phyloP scores from a whole-genome alignment of 2,113 vertebrate genomes.

The Kryptolebias marmoratus region DNA sequence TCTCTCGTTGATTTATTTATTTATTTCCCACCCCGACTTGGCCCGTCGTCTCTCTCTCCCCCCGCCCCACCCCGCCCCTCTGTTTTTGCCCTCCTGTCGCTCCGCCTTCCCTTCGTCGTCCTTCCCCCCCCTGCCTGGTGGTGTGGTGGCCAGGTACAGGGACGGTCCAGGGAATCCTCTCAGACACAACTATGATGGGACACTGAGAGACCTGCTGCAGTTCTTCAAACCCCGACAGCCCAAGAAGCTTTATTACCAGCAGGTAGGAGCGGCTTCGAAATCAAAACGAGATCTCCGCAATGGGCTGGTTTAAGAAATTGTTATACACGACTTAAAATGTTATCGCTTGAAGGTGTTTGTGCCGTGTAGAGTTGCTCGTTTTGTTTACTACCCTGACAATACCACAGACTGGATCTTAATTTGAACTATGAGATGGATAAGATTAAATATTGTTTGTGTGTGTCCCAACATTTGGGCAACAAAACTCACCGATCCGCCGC shows the following conservation, averaged over 20 bases:
- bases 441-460: too few species aligned
- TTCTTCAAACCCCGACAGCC: constrained; percentile 99
- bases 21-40: background rate
- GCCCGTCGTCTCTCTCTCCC: background rate
- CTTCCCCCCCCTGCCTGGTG: constrained; percentile 74
- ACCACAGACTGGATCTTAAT: too few species aligned
- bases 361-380: too few species aligned
- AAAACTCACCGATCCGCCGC: too few species aligned
- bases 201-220: constrained; percentile 97
- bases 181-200: constrained; percentile 99
- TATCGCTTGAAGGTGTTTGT: too few species aligned
- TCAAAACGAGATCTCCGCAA: background rate
- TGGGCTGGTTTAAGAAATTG: too few species aligned
- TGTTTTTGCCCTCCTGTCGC: too few species aligned
- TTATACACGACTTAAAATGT: too few species aligned
- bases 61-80: background rate
- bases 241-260: constrained; percentile 99
- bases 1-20: background rate
- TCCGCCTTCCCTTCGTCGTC: constrained; percentile 37
- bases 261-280: constrained; percentile 77
- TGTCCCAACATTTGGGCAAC: too few species aligned
- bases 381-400: too few species aligned
- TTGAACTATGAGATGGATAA: too few species aligned
- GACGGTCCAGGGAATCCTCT: constrained; percentile 99
- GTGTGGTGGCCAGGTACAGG: constrained; percentile 89